A percentile compares a stretch with the other conserved stretches of the same genome.
Evolutionary conservation across 2,113 vertebrate genomes (phyloP).

Genomic region (Alethe diademata): DNA sequence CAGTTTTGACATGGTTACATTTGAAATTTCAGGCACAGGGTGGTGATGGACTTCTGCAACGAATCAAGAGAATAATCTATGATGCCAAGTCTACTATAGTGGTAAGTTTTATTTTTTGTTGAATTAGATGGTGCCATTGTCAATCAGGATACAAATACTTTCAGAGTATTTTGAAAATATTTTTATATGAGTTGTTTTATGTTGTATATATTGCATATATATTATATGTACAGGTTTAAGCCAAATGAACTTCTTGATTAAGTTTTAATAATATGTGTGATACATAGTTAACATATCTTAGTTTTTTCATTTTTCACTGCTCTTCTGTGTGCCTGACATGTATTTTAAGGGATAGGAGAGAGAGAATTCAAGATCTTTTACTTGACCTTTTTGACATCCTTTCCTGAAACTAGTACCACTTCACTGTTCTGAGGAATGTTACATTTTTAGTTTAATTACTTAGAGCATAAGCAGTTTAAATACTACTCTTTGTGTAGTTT

Average conservation of each 20-base stretch:
- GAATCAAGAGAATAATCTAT: conserved; percentile 90
- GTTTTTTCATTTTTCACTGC: not conserved
- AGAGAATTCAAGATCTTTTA: not conserved
- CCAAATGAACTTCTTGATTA: not conserved
- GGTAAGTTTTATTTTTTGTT: conserved; percentile 75
- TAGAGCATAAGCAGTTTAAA: not conserved
- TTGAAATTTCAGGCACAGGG: conserved; percentile 87
- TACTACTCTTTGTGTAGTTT: not conserved
- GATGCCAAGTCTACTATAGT: conserved; percentile 92
- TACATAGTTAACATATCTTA: not conserved
- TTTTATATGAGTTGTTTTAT: not conserved
- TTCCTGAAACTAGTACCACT: not conserved
- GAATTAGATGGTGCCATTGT: not conserved
- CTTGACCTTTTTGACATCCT: not conserved
- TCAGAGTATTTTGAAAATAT: not conserved
- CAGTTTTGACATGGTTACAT: conserved; percentile 51
- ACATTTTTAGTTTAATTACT: not conserved
- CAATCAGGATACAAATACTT: not conserved
- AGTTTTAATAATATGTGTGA: not conserved
- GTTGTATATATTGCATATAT: not conserved
- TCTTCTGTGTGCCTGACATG: not conserved
- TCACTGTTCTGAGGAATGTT: not conserved
- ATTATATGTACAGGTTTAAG: not conserved
- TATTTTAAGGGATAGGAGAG: not conserved
- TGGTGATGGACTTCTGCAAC: conserved; percentile 91